Evolutionary conservation across 2,888 invertebrate species (phyloP).

Genomic region (Epiblema foenella): DNA sequence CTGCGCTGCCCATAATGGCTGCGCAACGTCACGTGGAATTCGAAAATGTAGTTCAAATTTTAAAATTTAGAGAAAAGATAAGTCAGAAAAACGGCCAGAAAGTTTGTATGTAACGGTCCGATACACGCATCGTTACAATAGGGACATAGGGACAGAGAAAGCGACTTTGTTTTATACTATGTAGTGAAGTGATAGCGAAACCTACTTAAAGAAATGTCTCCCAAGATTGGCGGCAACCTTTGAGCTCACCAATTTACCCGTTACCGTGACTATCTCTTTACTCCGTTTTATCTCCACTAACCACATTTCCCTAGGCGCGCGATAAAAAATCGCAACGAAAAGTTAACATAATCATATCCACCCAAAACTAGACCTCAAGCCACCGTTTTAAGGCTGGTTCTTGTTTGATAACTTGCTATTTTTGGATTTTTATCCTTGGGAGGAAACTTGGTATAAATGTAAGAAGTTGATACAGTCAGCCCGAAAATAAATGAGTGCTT

Average conservation of each 20-base stretch:
- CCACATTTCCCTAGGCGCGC: constrained; percentile 42
- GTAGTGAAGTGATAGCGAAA: no score
- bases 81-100: no score
- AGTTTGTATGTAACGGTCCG: no score
- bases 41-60: no score
- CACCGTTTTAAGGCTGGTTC: neutral
- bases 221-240: constrained; percentile 3
- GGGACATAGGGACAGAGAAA: no score
- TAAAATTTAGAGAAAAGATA: no score
- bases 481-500: constrained; percentile 41
- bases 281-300: constrained; percentile 33
- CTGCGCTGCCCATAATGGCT: no score
- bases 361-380: neutral
- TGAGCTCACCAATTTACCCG: constrained; percentile 23
- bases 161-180: no score
- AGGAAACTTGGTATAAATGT: constrained; percentile 36
- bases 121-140: no score
- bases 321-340: constrained; percentile 32
- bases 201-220: constrained; percentile 6
- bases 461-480: constrained; percentile 42
- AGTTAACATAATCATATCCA: constrained; percentile 5
- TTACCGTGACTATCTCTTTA: constrained; percentile 37
- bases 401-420: neutral
- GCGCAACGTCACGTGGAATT: no score
- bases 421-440: constrained; percentile 36